Evolutionary conservation across 35 echinoderm and acorn worm species (phyloP).

Genomic region (Heliocidaris erythrogramma): DNA sequence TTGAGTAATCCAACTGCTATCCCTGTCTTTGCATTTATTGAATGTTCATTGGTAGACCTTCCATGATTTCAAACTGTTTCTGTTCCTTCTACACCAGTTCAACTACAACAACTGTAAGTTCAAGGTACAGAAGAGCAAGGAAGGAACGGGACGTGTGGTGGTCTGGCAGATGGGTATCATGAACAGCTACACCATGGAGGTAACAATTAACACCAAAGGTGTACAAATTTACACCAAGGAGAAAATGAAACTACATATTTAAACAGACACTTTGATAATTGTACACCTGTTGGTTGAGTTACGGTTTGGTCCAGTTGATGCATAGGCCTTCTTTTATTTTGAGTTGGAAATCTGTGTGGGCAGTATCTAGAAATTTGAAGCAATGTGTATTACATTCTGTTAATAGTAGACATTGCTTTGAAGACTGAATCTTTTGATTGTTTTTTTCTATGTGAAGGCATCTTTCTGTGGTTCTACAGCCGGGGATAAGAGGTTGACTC

Average conservation of each 20-base stretch:
- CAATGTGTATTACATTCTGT: too few species aligned
- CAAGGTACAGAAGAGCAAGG: conserved; percentile 99
- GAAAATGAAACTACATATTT: neutral
- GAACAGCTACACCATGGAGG: conserved; percentile 99
- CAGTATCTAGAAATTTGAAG: too few species aligned
- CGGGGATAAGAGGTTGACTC: conserved; percentile 54
- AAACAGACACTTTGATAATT: neutral
- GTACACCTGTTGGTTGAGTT: too few species aligned
- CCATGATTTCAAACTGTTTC: too few species aligned
- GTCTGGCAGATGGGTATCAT: conserved; percentile 99
- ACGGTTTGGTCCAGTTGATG: too few species aligned
- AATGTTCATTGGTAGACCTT: too few species aligned
- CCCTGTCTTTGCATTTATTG: too few species aligned
- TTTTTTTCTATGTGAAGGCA: conserved; percentile 59
- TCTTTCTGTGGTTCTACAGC: conserved; percentile 96
- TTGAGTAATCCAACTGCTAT: too few species aligned
- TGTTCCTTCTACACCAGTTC: conserved; percentile 53
- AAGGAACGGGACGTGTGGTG: conserved; percentile 93
- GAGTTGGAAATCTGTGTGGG: too few species aligned
- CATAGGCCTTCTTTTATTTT: too few species aligned
- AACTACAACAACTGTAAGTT: conserved; percentile 81
- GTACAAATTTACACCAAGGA: neutral
- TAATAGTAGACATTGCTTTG: too few species aligned
- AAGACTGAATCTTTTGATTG: neutral
- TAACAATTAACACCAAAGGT: conserved; percentile 44